phyloP scores from a whole-genome alignment of 2,888 invertebrate species.

The Rhingia rostrata region DNA sequence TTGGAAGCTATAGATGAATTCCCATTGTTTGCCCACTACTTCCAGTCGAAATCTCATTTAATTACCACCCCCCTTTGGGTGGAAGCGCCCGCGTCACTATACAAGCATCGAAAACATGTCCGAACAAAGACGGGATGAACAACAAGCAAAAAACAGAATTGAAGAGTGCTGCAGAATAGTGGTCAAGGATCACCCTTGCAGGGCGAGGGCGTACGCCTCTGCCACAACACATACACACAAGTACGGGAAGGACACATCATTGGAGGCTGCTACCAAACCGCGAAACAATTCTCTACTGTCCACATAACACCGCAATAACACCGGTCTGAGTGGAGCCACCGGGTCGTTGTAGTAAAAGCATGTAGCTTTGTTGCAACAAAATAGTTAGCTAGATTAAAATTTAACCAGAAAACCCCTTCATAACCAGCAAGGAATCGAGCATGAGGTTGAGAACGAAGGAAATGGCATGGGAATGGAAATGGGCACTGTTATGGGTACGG shows the following conservation, averaged over 20 bases:
- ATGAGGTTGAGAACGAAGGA: constrained; percentile 1
- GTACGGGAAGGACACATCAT: constrained; percentile 56
- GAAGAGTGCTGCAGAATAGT: constrained; percentile 22
- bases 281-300: constrained; percentile 72
- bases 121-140: constrained; percentile 11
- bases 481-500: constrained; percentile 18
- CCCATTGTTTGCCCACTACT: constrained; percentile 56
- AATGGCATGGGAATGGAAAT: constrained; percentile 12
- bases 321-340: constrained; percentile 71
- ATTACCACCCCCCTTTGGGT: constrained; percentile 46
- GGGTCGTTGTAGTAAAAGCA: constrained; percentile 57
- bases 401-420: constrained; percentile 69
- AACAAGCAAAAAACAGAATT: constrained; percentile 14
- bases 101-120: constrained; percentile 7
- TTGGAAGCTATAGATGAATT: constrained; percentile 51
- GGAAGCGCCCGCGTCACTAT: constrained; percentile 2
- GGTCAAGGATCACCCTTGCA: constrained; percentile 54
- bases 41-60: constrained; percentile 59
- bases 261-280: constrained; percentile 73
- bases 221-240: constrained; percentile 26
- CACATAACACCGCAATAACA: constrained; percentile 72
- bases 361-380: constrained; percentile 55
- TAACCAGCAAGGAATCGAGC: constrained; percentile 43
- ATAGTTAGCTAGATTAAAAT: constrained; percentile 73
- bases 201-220: constrained; percentile 27